Evolutionary conservation across 35 echinoderm and acorn worm species (phyloP), one percentile per base, ranked within the genome.

Genomic region (Ophioderma brevispina): DNA sequence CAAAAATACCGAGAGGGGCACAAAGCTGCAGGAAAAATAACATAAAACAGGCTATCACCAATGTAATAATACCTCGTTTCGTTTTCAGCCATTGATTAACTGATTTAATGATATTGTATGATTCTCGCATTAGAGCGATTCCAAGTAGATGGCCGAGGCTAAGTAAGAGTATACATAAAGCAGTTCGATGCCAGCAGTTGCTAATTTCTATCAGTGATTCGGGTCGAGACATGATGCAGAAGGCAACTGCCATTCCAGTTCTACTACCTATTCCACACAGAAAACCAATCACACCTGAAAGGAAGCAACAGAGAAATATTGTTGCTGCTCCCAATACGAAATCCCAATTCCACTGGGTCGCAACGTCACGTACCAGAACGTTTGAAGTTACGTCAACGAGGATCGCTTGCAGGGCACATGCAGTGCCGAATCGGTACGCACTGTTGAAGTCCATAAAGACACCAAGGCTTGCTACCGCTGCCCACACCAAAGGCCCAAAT

Each of bases 231-330:
- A 38, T 85, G 21, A 63, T 13, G 34, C 50, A 85, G 50, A 59
- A 64, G 15, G 83, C 83, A 34, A 63, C 33, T 10, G 52, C 83
- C 23, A 39, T n/a, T 34, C 83, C 83, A 63, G 32, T 85, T 25
- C 83, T 31, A 35, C 83, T 36, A 10, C 50, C 55, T 10, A 21
- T 30, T 13, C 83, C 55, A 39, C 46, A 36, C 43, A 85, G 33
- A 38, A 83, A 52, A 3, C 81, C 81, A 39, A 83, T 46, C 40
- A 39, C 1, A 23, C 41, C 41, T 46, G 41, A 46, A 17, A 46
- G 41, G 41, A 46, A 46, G 17, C 41, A 46, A 17, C 41, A 46
- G 41, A 46, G 41, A 4, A 46, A 46, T 8, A 25, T 25, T 70
- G 1, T 70, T 30, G n/a, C 1, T 6, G 2, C n/a, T 70, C 59